Evolutionary conservation across 2,113 vertebrate genomes (phyloP).

Genomic region (Bucco capensis): DNA sequence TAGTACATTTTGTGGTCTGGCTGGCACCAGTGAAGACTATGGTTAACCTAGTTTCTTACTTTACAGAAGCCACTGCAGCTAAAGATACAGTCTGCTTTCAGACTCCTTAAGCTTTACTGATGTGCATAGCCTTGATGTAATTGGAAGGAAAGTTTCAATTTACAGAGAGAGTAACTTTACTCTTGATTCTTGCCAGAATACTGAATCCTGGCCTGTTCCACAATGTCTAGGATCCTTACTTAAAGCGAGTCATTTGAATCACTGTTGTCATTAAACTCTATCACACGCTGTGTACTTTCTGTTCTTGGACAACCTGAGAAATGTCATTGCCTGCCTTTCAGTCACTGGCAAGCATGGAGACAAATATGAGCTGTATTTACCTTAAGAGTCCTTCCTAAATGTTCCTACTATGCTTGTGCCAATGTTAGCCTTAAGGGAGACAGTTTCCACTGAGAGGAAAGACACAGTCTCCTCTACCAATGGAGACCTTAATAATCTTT

Average conservation of each 20-base stretch:
- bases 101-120: neutral
- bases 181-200: neutral
- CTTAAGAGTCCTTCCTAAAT: neutral
- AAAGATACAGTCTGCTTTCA: neutral
- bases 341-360: neutral
- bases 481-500: neutral
- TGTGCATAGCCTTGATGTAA: neutral
- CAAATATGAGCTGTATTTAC: neutral
- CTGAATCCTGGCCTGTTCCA: neutral
- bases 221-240: neutral
- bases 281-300: neutral
- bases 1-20: neutral
- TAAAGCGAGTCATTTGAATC: neutral
- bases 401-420: neutral
- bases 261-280: neutral
- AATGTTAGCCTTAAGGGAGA: neutral
- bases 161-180: neutral
- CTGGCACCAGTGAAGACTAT: neutral
- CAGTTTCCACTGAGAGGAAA: neutral
- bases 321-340: neutral
- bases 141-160: neutral
- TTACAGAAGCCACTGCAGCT: neutral
- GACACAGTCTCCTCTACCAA: neutral
- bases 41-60: neutral
- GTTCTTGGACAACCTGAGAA: neutral